Conservation (phyloP, 2,113 vertebrate genomes). For the Salvelinus sp. region DNA sequence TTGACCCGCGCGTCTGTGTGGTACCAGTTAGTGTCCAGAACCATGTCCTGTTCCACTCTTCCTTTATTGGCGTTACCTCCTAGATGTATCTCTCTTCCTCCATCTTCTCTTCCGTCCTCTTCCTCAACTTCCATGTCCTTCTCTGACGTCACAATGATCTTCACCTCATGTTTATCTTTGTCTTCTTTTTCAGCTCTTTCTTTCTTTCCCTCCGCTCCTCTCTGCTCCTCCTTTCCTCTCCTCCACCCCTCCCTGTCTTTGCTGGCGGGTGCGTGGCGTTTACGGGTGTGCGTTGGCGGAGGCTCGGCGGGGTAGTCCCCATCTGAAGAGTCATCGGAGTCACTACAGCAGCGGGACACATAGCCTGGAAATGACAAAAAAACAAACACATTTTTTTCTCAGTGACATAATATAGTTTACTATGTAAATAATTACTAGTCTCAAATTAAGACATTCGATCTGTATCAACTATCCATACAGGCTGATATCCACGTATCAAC, state of each 20-base stretch:
- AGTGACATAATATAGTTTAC: background rate
- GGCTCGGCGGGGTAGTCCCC: conserved; percentile 79
- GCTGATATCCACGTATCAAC: conserved; percentile 22
- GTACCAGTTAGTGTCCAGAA: conserved; percentile 79
- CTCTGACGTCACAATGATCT: conserved; percentile 61
- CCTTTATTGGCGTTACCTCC: conserved; percentile 54
- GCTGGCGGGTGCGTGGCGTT: conserved; percentile 53
- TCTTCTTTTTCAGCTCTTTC: conserved; percentile 62
- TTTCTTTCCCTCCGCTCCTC: conserved; percentile 58
- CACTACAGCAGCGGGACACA: conserved; percentile 87
- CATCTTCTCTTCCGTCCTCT: background rate
- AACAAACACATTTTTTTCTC: background rate
- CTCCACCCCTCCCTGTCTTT: conserved; percentile 67
- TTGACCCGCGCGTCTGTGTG: conserved; percentile 79
- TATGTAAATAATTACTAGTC: background rate
- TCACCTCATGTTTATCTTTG: conserved; percentile 66
- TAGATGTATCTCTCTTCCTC: conserved; percentile 18
- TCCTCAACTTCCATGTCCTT: conserved; percentile 56
- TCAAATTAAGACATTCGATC: background rate
- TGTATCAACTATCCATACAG: conserved; percentile 44
- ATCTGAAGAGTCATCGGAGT: conserved; percentile 89
- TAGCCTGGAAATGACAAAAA: conserved; percentile 77
- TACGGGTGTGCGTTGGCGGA: conserved; percentile 46
- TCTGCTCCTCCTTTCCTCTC: conserved; percentile 56
- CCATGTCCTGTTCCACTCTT: conserved; percentile 63